Conservation (phyloP, 2,888 invertebrate genomes). For the Galerucella calmariensis region DNA sequence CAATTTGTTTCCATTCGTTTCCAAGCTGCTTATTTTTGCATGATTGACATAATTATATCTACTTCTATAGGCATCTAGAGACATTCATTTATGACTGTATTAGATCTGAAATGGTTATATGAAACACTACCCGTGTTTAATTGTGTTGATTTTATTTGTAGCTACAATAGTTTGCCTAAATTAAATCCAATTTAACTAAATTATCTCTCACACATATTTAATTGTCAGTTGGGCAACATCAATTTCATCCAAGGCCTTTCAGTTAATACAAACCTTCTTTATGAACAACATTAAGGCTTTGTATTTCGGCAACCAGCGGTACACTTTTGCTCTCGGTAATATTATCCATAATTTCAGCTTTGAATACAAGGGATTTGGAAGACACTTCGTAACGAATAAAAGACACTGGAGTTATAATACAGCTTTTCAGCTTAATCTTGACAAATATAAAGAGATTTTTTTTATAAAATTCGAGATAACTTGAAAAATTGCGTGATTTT, state of each 20-base stretch:
- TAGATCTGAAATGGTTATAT: no score
- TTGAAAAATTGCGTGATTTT: neutral
- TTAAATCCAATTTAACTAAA: neutral
- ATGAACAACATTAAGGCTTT: neutral
- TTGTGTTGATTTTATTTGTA: neutral
- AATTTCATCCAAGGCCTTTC: neutral
- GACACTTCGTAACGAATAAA: neutral
- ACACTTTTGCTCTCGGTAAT: neutral
- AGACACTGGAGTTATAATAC: neutral
- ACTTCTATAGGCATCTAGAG: no score
- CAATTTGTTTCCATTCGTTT: no score
- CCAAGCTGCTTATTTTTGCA: neutral
- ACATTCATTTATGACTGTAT: no score
- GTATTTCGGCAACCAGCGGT: neutral
- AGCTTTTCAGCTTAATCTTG: conserved; percentile 1
- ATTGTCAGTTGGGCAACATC: neutral
- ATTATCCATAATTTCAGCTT: neutral
- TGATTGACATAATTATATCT: neutral
- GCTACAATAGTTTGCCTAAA: neutral
- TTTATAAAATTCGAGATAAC: neutral
- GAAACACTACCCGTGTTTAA: neutral
- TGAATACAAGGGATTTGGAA: neutral
- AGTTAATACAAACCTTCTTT: neutral
- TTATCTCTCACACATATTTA: neutral
- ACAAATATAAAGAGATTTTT: neutral